phyloP scores from a whole-genome alignment of 2,797 vertebrate genomes.

The Anomalospiza imberbis region DNA sequence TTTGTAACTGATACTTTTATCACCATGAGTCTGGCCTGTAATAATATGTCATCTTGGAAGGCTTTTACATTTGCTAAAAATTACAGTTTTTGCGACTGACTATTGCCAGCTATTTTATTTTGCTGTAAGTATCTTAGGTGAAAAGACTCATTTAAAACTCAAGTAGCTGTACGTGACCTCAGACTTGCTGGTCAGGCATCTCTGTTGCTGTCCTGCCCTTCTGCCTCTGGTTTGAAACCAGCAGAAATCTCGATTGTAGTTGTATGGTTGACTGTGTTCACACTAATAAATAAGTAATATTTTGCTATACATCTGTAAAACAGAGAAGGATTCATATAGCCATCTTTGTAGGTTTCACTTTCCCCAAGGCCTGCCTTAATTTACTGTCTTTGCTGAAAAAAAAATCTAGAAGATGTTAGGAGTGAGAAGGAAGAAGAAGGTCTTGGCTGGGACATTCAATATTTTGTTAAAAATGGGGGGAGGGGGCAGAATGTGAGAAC shows the following conservation, averaged over 20 bases:
- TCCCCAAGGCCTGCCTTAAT: neutral
- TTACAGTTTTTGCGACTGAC: neutral
- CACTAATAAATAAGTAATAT: neutral
- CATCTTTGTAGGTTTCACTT: neutral
- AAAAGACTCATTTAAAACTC: neutral
- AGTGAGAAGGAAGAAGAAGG: neutral
- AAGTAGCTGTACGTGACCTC: neutral
- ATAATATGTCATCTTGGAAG: neutral
- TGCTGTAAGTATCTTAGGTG: neutral
- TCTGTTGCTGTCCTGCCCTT: neutral
- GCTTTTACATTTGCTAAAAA: neutral
- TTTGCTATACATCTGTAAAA: neutral
- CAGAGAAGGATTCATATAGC: neutral
- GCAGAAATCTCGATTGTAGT: accelerated
- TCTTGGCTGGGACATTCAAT: neutral
- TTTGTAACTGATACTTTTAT: neutral
- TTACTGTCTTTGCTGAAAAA: neutral
- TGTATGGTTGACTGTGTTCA: neutral
- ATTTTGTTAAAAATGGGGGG: neutral
- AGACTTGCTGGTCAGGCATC: neutral
- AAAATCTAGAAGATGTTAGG: neutral
- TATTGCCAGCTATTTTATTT: neutral
- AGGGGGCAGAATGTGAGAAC: neutral
- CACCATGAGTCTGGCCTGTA: neutral
- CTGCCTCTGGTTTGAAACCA: neutral